These are phyloP conservation scores for Smithornis capensis DNA, from an alignment of 2,113 vertebrate genomes.

Conservation along the genomic window DNA sequence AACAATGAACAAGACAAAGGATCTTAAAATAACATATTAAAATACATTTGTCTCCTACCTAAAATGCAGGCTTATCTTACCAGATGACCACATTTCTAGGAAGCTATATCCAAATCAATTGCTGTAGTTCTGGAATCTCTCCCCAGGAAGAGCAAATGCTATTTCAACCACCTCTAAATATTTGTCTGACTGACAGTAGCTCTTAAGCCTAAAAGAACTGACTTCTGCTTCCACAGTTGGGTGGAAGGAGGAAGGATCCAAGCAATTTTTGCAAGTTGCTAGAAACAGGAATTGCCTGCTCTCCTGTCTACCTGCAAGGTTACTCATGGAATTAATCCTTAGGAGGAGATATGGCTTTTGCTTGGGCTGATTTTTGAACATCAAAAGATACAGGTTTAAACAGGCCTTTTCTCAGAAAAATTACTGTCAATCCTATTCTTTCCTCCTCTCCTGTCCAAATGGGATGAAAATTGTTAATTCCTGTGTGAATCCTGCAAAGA, in stretches of 20 bases:
- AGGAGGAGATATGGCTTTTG: background rate
- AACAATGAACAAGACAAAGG: background rate
- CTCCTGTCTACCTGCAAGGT: background rate
- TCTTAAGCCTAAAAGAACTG: background rate
- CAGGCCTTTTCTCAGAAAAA: background rate
- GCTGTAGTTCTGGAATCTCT: background rate
- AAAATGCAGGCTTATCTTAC: background rate
- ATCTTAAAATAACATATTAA: background rate
- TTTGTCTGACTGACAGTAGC: background rate
- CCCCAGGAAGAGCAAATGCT: background rate
- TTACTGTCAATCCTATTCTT: background rate
- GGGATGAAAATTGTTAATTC: background rate
- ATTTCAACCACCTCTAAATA: background rate
- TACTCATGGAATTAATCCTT: background rate
- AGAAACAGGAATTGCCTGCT: background rate
- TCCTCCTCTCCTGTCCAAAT: background rate
- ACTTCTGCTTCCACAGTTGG: background rate
- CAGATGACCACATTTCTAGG: background rate
- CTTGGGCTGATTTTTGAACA: too few species aligned
- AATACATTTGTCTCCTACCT: background rate
- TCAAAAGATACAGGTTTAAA: background rate
- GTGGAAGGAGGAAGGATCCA: background rate
- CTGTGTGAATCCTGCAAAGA: background rate
- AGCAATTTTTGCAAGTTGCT: background rate
- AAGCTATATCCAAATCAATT: background rate